Conservation (phyloP, 2,888 invertebrate genomes). For the Synanthedon tipuliformis region DNA sequence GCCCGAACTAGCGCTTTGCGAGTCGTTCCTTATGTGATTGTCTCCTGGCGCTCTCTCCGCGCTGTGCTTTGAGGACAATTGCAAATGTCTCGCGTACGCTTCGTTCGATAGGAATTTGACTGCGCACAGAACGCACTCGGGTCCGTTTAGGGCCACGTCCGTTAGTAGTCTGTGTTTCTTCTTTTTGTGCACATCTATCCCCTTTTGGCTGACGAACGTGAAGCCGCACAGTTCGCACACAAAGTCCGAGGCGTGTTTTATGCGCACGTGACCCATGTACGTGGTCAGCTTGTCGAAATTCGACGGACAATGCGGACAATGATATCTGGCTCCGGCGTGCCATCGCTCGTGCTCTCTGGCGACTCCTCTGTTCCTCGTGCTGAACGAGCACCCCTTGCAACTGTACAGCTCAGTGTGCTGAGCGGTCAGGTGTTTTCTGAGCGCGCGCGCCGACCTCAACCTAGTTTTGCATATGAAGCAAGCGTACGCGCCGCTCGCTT, state of each 20-base stretch:
- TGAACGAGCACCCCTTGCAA: conserved; percentile 52
- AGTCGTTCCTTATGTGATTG: conserved; percentile 48
- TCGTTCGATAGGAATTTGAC: conserved; percentile 36
- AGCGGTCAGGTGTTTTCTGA: conserved; percentile 49
- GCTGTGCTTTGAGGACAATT: conserved; percentile 44
- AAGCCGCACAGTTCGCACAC: conserved; percentile 32
- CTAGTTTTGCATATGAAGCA: conserved; percentile 56
- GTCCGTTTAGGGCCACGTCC: conserved; percentile 19
- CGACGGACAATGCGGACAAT: conserved; percentile 47
- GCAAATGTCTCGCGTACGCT: conserved; percentile 37
- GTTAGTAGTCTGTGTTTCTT: conserved; percentile 38
- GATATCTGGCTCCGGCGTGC: conserved; percentile 53
- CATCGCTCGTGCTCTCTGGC: conserved; percentile 53
- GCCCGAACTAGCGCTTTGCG: conserved; percentile 43
- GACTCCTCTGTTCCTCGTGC: conserved; percentile 48
- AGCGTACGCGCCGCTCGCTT: conserved; percentile 50
- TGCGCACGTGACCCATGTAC: conserved; percentile 31
- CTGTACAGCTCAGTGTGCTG: conserved; percentile 54
- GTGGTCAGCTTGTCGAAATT: conserved; percentile 46
- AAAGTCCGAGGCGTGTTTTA: conserved; percentile 32
- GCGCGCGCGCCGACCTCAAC: conserved; percentile 39
- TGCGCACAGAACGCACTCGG: conserved; percentile 34
- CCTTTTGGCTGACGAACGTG: conserved; percentile 30
- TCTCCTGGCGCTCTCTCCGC: conserved; percentile 48
- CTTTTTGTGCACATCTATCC: conserved; percentile 44